These are phyloP conservation scores for Protophormia terraenovae DNA, from an alignment of 2,888 invertebrate species.

Conservation along the genomic window DNA sequence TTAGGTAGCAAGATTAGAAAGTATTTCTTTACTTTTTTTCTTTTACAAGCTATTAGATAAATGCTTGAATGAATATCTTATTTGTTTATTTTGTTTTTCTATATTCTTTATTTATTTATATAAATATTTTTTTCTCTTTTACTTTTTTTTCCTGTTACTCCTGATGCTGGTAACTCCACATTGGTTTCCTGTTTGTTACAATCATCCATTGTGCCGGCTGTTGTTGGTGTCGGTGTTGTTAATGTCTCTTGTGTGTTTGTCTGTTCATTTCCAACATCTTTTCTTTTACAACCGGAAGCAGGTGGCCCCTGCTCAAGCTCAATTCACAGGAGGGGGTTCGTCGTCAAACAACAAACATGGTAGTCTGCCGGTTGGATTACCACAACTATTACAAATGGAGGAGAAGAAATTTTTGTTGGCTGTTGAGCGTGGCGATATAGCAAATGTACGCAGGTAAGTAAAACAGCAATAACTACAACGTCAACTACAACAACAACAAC, in stretches of 20 bases:
- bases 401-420: constrained; percentile 96
- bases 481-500: neutral
- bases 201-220: neutral
- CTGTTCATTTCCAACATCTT: neutral
- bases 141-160: neutral
- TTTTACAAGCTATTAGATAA: neutral
- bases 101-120: constrained; percentile 18
- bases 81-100: constrained; percentile 2
- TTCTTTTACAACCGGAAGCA: constrained; percentile 45
- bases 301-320: constrained; percentile 70
- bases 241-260: neutral
- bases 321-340: constrained; percentile 54
- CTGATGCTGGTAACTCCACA: constrained; percentile 19
- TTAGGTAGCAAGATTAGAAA: constrained; percentile 14
- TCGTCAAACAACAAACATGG: constrained; percentile 71
- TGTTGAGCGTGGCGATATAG: constrained; percentile 95
- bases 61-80: constrained; percentile 7
- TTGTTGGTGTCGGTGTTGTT: neutral
- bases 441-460: constrained; percentile 89
- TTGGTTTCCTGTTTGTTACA: constrained; percentile 3
- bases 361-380: constrained; percentile 85
- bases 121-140: neutral
- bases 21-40: neutral
- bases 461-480: neutral
- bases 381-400: constrained; percentile 88